A percentile compares a stretch with the other conserved stretches of the same genome.
These are phyloP conservation scores for Anseranas semipalmata DNA, from an alignment of 2,113 vertebrate genomes.

Conservation along the genomic window DNA sequence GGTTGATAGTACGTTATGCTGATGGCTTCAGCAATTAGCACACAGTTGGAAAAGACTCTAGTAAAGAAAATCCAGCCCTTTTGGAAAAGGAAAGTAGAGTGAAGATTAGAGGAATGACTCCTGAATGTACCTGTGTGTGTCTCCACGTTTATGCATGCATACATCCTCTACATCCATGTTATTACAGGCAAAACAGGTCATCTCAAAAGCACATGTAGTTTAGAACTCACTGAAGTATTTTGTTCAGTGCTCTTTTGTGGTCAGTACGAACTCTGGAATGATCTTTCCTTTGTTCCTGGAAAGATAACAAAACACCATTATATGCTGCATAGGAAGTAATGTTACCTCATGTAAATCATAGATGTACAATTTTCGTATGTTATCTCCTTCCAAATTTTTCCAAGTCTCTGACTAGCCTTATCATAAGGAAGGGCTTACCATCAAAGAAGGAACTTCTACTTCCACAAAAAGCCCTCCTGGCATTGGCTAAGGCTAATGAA, in stretches of 20 bases:
- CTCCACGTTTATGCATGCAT: not conserved
- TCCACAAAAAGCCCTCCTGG: not conserved
- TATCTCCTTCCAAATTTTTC: not conserved
- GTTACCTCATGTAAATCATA: not conserved
- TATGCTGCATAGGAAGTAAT: fast-evolving
- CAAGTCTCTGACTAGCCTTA: not conserved
- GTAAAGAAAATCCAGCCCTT: not conserved
- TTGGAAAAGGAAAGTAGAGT: not conserved
- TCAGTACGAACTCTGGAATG: not conserved
- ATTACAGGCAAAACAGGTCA: not conserved
- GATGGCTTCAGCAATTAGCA: slow-evolving; percentile 40
- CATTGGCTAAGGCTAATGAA: not conserved
- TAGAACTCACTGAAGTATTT: not conserved
- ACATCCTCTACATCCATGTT: not conserved
- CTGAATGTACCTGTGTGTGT: not conserved
- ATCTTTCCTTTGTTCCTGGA: not conserved
- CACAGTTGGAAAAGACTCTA: not conserved
- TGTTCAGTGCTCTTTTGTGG: not conserved
- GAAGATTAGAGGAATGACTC: not conserved
- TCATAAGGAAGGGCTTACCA: not conserved
- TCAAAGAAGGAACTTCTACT: not conserved
- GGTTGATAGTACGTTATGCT: slow-evolving; percentile 9
- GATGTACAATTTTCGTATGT: not conserved
- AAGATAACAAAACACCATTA: not conserved
- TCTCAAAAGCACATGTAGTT: not conserved